Evolutionary conservation across 2,113 vertebrate genomes (phyloP).

Genomic region (Furnarius figulus): DNA sequence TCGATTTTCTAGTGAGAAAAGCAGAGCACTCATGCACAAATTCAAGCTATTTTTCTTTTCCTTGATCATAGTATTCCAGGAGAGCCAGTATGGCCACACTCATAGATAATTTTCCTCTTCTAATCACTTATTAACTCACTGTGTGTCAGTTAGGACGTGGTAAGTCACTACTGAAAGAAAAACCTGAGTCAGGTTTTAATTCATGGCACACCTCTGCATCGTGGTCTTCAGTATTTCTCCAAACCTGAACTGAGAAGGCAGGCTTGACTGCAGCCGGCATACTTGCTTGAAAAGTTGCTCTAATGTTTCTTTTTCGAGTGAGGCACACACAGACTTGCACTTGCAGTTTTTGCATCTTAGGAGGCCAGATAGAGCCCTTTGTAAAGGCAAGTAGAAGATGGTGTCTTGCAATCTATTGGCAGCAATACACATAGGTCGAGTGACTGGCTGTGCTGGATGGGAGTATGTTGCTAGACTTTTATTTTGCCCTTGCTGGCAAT

Average conservation of each 20-base stretch:
- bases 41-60: background rate
- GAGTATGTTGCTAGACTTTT: conserved; percentile 12
- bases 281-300: background rate
- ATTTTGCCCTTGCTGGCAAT: conserved; percentile 19
- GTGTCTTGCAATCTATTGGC: background rate
- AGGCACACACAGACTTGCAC: background rate
- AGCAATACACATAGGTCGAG: background rate
- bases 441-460: background rate
- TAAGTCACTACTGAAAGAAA: conserved; percentile 49
- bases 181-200: conserved; percentile 44
- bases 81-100: background rate
- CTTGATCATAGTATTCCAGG: background rate
- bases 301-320: background rate
- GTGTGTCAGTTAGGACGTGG: conserved; percentile 7
- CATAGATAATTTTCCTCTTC: conserved; percentile 10
- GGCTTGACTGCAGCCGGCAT: conserved; percentile 4
- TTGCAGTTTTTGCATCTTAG: conserved; percentile 4
- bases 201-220: conserved; percentile 24
- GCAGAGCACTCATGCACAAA: background rate
- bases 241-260: conserved; percentile 58
- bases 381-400: conserved; percentile 6
- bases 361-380: background rate
- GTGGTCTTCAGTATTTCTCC: conserved; percentile 52
- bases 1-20: background rate
- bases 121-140: background rate